Base-by-base conservation (phyloP, 2,888 invertebrate species). In the Bugula neritina region DNA sequence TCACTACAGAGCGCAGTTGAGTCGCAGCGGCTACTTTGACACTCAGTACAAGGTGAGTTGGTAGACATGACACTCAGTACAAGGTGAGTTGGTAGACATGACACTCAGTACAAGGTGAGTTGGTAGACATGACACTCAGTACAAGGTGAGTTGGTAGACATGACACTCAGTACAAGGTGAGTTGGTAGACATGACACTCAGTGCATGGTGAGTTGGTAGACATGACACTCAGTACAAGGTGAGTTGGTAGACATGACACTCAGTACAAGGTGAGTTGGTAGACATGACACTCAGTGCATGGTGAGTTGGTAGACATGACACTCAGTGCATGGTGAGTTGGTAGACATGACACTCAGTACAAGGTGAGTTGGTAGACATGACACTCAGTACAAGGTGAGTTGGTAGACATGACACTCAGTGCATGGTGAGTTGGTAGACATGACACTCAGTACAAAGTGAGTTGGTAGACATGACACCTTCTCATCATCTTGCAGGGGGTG, bases 331-430 rank as follows among this genome's bases (percentile, higher is more conserved):
- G 63, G 63, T 63, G 34, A 10, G 63, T 63, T n/a, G n/a, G n/a
- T n/a, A n/a, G n/a, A n/a, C n/a, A n/a, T 63, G 63, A 63, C 27
- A 63, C 63, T 63, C 63, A 63, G n/a, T 63, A 63, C 34, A 63
- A 63, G 63, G 63, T 63, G 34, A 10, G 63, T 63, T n/a, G n/a
- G n/a, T n/a, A n/a, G n/a, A n/a, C n/a, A n/a, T 63, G 63, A 63
- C 27, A 63, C 63, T 63, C 63, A 63, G n/a, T 63, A 63, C 34
- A 63, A 63, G 63, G 63, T 63, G 34, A 10, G 63, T 63, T n/a
- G n/a, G n/a, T n/a, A n/a, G n/a, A n/a, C n/a, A n/a, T 63, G 63
- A 63, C 27, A 63, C 63, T 63, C 63, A 63, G n/a, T 63, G 31
- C 34, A 63, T 31, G 63, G 63, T 63, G 34, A 10, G 63, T 63